Percentiles rank a stretch among this genome's conserved stretches.
Conservation (phyloP, 2,113 vertebrate species). For the Equus przewalskii region DNA sequence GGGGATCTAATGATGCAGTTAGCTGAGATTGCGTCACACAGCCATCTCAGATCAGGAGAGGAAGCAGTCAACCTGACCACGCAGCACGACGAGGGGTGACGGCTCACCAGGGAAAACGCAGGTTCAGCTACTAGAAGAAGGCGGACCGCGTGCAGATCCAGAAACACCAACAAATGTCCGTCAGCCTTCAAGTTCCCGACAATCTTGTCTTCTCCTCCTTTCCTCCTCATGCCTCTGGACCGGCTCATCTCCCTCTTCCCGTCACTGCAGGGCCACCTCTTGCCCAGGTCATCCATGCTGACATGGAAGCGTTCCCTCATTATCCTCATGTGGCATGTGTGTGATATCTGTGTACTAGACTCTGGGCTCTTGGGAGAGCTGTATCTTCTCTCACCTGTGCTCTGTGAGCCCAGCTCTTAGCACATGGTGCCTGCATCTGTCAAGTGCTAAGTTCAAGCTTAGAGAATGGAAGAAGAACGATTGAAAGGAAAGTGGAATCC, state of each 20-base stretch:
- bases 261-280: neutral
- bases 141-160: neutral
- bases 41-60: neutral
- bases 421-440: neutral
- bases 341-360: too few species aligned
- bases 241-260: neutral
- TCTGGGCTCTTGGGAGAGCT: neutral
- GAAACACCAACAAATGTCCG: neutral
- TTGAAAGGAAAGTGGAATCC: neutral
- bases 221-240: neutral
- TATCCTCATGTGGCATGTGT: neutral
- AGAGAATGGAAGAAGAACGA: neutral
- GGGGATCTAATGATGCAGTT: neutral
- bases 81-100: rapidly evolving
- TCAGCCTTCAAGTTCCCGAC: neutral
- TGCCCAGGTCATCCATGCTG: neutral
- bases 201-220: neutral
- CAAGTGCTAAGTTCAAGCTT: neutral
- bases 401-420: too few species aligned
- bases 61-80: neutral
- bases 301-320: neutral
- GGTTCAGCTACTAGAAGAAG: neutral
- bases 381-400: neutral
- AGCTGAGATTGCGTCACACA: neutral
- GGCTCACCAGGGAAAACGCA: neutral